These are phyloP conservation scores for Tetranychus truncatus DNA, from an alignment of 2,888 invertebrate species.

Conservation along the genomic window DNA sequence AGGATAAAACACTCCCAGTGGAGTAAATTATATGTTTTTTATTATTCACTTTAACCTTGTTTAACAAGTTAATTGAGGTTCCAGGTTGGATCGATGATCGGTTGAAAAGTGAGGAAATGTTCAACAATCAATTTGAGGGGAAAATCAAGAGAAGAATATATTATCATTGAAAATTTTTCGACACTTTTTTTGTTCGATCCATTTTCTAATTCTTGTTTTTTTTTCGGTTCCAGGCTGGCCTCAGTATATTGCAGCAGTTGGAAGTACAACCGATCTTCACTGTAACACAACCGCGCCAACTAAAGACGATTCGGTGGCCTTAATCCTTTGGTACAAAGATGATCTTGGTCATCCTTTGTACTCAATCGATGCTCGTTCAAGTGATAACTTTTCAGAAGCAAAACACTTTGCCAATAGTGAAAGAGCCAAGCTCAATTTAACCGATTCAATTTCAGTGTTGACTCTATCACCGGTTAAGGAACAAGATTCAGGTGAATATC, in stretches of 20 bases:
- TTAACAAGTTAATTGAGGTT: too few relatives aligned
- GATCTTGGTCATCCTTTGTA: constrained; percentile 21
- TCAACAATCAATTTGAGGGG: not conserved
- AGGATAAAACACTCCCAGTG: too few relatives aligned
- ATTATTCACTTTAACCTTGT: too few relatives aligned
- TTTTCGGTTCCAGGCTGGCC: constrained; percentile 15
- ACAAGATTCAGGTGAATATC: constrained; percentile 62
- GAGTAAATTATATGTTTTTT: too few relatives aligned
- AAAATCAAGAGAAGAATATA: not conserved
- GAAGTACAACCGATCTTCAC: constrained; percentile 14
- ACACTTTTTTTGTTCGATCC: not conserved
- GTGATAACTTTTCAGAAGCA: constrained; percentile 11
- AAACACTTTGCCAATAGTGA: constrained; percentile 19
- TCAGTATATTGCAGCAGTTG: constrained; percentile 18
- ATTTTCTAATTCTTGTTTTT: not conserved
- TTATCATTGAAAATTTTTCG: not conserved
- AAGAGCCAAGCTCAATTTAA: constrained; percentile 17
- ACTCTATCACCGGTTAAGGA: constrained; percentile 18
- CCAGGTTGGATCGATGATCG: too few relatives aligned
- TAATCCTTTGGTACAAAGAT: constrained; percentile 22
- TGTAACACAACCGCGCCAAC: constrained; percentile 20
- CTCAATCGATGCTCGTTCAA: constrained; percentile 20
- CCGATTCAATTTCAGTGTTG: constrained; percentile 20
- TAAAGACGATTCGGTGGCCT: constrained; percentile 18
- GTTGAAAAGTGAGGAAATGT: not conserved